Conservation (phyloP, 1,140 invertebrate species). For the Diachasmimorpha longicaudata region DNA sequence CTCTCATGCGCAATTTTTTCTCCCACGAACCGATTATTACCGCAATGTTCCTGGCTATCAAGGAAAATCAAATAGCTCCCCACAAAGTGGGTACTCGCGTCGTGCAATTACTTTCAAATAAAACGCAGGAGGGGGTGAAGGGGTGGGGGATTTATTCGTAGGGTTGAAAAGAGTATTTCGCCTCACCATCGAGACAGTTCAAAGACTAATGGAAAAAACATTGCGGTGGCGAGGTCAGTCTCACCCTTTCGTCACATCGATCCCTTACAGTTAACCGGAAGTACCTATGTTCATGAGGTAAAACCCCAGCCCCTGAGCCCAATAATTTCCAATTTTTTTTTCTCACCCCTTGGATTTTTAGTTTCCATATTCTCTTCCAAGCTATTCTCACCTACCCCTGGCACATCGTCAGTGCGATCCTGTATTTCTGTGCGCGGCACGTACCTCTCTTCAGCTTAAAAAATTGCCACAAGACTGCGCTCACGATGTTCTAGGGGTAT, state of each 20-base stretch:
- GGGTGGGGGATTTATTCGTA: background rate
- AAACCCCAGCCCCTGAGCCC: slow-evolving; percentile 1
- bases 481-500: no score
- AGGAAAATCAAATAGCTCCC: background rate
- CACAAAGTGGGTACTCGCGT: background rate
- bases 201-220: slow-evolving; percentile 9
- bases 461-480: background rate
- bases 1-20: background rate
- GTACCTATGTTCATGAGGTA: background rate
- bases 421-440: background rate
- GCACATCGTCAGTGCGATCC: background rate
- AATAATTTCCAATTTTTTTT: slow-evolving; percentile 31
- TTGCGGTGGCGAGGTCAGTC: background rate
- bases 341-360: background rate
- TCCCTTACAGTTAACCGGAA: slow-evolving; percentile 28
- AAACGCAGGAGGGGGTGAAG: background rate
- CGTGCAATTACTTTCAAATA: no score
- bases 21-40: background rate
- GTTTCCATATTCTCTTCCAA: background rate
- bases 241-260: slow-evolving; percentile 23
- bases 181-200: background rate
- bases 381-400: background rate
- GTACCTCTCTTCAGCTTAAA: background rate
- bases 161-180: background rate
- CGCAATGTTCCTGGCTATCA: background rate